Base-by-base conservation (phyloP, 2,113 vertebrate species). In the Phalacrocorax pelagicus region DNA sequence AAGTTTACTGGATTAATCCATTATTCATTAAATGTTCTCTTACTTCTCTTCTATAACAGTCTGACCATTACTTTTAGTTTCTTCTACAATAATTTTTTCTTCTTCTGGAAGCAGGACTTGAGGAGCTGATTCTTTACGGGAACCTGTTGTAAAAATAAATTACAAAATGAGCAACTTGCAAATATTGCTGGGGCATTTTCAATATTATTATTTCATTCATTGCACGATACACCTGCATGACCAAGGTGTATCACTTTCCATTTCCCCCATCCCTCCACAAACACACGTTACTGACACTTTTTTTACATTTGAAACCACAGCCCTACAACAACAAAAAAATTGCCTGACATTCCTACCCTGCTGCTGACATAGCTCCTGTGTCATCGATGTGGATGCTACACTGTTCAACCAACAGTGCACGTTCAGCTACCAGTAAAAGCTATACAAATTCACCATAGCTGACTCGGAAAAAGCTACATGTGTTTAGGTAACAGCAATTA, bases 31-130 rank as follows among this genome's bases (percentile, higher is more conserved):
- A 87, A 92, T 63, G 5, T 77, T 57, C 20, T 96, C 99, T 99
- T 99, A 99, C 99, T 99, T 99, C 96, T 99, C 99, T 94, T 99
- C 99, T 79, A 97, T 98, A 93, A 98, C 98, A 86, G 98, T 99
- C 97, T 99, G 99, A 92, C 99, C 99, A 11, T 99, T 99, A 97
- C 98, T 99, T 98, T 98, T 99, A 86, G 98, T 98, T 97, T 99
- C 99, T 94, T 99, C 99, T 67, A 99, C 95, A 91, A 98, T 98
- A 87, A 99, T 98, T 94, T 99, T 99, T 94, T 99, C 99, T 90
- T 99, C 99, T 75, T 99, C 98, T 15, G 99, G 99, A 94, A 99
- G 98, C 96, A 99, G 98, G 83, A 99, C 98, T 96, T 99, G 99
- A 46, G 98, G 99, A 93, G 98, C 98, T 14, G 98, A 98, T 77